phyloP scores from a whole-genome alignment of 2,888 invertebrate species.

The Thereva nobilitata region DNA sequence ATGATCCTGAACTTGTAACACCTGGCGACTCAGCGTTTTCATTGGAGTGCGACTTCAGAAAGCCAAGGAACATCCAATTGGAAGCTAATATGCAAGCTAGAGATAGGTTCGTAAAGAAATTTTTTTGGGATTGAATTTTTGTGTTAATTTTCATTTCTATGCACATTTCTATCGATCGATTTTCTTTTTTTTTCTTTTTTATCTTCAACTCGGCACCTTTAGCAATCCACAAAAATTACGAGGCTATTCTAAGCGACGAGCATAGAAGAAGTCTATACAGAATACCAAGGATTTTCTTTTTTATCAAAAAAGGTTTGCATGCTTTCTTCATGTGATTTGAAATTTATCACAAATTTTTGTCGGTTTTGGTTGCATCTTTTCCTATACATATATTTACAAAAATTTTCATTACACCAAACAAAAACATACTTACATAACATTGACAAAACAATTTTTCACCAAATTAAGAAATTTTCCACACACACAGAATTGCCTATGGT shows the following conservation, averaged over 20 bases:
- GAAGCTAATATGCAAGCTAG: constrained; percentile 60
- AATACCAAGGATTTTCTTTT: too few species aligned
- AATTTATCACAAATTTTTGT: background rate
- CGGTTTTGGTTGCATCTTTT: background rate
- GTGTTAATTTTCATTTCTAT: constrained; percentile 1
- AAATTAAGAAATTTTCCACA: background rate
- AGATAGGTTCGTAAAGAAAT: constrained; percentile 56
- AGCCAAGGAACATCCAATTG: constrained; percentile 62
- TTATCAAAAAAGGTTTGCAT: constrained; percentile 27
- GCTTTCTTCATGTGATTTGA: constrained; percentile 1
- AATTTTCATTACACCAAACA: background rate
- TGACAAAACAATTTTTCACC: background rate
- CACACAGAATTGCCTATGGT: constrained; percentile 52
- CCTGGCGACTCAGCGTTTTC: constrained; percentile 70
- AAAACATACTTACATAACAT: background rate
- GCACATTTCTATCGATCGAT: constrained; percentile 1
- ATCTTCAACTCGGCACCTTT: constrained; percentile 30
- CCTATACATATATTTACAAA: background rate
- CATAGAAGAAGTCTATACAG: background rate
- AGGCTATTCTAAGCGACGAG: constrained; percentile 12
- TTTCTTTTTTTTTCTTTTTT: constrained; percentile 5
- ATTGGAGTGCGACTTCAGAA: constrained; percentile 67
- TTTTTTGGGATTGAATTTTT: constrained; percentile 46
- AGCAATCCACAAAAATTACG: constrained; percentile 54
- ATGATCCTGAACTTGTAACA: constrained; percentile 68